Evolutionary conservation across 1,140 invertebrate species (phyloP), one percentile per base, ranked within the genome.

Genomic region (Euwallacea fornicatus): DNA sequence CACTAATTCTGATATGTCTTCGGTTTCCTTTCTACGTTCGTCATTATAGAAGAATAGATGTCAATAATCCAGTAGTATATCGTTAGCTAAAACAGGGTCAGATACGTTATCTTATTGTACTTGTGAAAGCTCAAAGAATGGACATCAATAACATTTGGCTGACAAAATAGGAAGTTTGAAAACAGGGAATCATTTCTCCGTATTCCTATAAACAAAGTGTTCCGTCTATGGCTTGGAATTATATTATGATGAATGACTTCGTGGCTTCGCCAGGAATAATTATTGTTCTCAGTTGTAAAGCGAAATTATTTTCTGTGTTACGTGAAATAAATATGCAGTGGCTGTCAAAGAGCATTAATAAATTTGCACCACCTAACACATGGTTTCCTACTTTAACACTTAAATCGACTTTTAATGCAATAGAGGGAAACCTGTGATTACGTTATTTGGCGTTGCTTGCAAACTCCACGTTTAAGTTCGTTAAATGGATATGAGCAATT

Each of bases 221-320:
- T 63, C 13, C 61, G 61, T 16, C 46, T 63, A 63, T 63, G 61
- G 44, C 44, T 13, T 6, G 46, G 46, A 50, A 50, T 50, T 50
- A 33, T 33, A 33, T 55, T 58, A 60, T 59, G 56, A 58, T 68
- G 66, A 68, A 68, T 68, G 58, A 60, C 66, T 68, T 10, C 59
- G 55, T 59, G 55, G 66, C 66, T 68, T 68, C 46, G 44, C 66
- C n/a, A 42, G 56, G 46, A 68, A 59, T 68, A 58, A 61, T 58
- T 13, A 66, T 59, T 68, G 66, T 68, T 68, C 43, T 59, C 66
- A 68, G 66, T 46, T 68, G 13, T 68, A 68, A 16, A 60, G n/a
- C 46, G 47, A 16, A 47, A 56, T 66, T 68, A 60, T 68, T 68
- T 59, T 68, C 56, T 13, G 7, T 41, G 55, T 44, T 41, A 44